phyloP scores from a whole-genome alignment of 2,113 vertebrate species.

The Pica pica region DNA sequence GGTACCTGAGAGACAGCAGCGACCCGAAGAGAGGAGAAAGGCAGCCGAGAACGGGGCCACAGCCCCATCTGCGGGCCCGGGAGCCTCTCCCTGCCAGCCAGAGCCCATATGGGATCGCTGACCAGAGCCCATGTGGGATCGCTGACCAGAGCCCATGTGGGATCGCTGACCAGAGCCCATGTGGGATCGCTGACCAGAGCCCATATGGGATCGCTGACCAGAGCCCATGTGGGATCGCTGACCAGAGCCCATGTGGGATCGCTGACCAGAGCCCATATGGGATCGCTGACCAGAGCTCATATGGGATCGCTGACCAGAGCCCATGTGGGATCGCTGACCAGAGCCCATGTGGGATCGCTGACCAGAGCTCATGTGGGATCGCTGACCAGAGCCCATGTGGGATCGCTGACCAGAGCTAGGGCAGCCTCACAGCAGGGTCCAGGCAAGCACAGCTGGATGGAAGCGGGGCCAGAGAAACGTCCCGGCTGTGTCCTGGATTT shows the following conservation, averaged over 20 bases:
- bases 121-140: neutral
- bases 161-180: neutral
- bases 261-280: accelerated
- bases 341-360: neutral
- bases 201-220: too few relatives aligned
- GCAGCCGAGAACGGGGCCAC: accelerated
- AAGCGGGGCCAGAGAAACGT: accelerated
- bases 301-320: too few relatives aligned
- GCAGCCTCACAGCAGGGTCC: too few relatives aligned
- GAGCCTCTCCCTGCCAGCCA: neutral
- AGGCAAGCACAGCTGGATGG: neutral
- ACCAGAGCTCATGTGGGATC: accelerated
- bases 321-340: accelerated
- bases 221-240: accelerated
- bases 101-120: neutral
- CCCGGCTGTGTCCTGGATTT: neutral
- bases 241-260: neutral
- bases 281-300: neutral
- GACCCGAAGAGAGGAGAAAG: accelerated
- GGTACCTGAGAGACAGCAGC: accelerated
- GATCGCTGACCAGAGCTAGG: accelerated
- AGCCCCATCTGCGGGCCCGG: neutral
- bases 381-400: accelerated
- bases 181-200: accelerated
- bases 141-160: accelerated